Base-by-base conservation (phyloP, 2,113 vertebrate genomes). In the Stercorarius parasiticus region DNA sequence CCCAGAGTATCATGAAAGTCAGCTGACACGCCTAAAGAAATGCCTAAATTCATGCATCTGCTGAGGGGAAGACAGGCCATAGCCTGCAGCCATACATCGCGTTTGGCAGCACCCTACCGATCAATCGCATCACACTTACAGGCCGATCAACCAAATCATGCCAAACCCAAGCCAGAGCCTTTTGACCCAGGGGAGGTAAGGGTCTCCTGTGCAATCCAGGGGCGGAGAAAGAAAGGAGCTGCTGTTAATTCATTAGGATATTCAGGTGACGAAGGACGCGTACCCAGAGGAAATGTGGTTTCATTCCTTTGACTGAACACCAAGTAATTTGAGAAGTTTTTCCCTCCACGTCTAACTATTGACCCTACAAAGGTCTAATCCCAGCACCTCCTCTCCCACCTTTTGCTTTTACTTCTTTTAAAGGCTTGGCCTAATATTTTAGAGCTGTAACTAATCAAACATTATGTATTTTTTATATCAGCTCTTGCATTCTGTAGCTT, bases 301-400 rank as follows among this genome's bases (percentile, higher is more conserved):
- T 91, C 69, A 30, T 78, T 86, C 59, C 8, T 84, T 38, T 66
- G 32, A 38, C 64, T 71, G 62, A 88, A 67, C 45, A 32, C 13
- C 1, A 0, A 76, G 91, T 76, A 96, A 93, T 53, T 20, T 55
- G 65, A 96, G 95, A 67, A 69, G 52, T 36, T 93, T 87, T 79
- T 72, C 70, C 69, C 36, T 76, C 27, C 40, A 20, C 0, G 0
- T 26, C 4, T 32, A 82, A 50, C 49, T 59, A 25, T 0, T 72
- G 73, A 76, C 70, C 43, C 59, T 15, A 20, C 36, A 77, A 64
- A 87, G 56, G 61, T 43, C 79, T 88, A 69, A 87, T 58, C 15
- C 26, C 38, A 59, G 67, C 40, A 77, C 29, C 43, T 80, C n/a
- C 55, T 30, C 34, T 82, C 30, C 45, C 43, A 76, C 14, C 67